These are phyloP conservation scores for Castor canadensis DNA, from an alignment of 2,113 vertebrate species.

Conservation along the genomic window DNA sequence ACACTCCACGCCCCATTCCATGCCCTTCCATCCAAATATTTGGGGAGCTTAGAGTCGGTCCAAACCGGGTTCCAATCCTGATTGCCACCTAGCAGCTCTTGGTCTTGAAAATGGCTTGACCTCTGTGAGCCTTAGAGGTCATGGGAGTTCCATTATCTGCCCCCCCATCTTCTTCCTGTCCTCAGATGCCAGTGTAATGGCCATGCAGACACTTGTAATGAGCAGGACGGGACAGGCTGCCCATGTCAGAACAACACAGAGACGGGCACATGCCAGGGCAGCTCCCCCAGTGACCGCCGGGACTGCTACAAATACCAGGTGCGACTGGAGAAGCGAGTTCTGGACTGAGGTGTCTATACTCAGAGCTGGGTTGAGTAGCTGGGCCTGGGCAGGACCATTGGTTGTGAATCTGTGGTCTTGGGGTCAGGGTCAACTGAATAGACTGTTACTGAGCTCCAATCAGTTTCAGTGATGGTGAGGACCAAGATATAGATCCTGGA, in stretches of 20 bases:
- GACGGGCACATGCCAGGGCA: slow-evolving; percentile 90
- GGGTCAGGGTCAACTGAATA: not conserved
- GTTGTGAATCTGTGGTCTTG: not conserved
- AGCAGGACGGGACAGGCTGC: slow-evolving; percentile 92
- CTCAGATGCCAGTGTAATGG: slow-evolving; percentile 94
- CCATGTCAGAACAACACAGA: slow-evolving; percentile 96
- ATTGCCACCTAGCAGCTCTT: not conserved
- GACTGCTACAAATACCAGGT: slow-evolving; percentile 86
- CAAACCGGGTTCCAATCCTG: not conserved
- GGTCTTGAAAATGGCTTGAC: not conserved
- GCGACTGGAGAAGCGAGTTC: not conserved
- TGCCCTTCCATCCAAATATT: not conserved
- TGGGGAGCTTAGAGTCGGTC: not conserved
- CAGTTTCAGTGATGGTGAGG: not conserved
- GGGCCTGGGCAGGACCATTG: not conserved
- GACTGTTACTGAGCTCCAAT: not conserved
- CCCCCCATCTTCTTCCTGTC: not conserved
- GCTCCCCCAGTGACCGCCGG: slow-evolving; percentile 88
- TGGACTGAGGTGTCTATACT: not conserved
- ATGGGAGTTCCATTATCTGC: accelerated
- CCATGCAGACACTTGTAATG: slow-evolving; percentile 93
- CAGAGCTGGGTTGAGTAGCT: not conserved
- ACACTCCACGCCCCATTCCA: too few relatives aligned
- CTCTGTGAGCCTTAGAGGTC: not conserved
- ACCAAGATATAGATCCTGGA: not conserved